These are phyloP conservation scores for Carollia perspicillata DNA, from an alignment of 2,113 vertebrate genomes.

Conservation along the genomic window DNA sequence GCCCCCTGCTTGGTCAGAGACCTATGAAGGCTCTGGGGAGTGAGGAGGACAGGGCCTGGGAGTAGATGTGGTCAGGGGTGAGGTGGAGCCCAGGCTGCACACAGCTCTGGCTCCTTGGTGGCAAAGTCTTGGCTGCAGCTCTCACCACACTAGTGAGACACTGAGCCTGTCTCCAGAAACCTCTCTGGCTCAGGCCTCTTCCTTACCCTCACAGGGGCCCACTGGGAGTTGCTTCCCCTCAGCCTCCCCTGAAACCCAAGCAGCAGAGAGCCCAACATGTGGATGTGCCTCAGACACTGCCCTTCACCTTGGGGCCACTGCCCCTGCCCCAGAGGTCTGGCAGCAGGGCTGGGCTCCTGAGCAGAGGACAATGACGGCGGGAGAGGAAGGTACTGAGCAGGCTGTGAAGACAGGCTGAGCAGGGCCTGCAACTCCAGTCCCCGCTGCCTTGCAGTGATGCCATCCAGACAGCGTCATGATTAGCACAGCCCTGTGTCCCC, in stretches of 20 bases:
- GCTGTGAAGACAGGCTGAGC: background rate
- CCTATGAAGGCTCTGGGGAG: background rate
- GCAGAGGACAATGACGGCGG: fast-evolving
- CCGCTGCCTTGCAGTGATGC: background rate
- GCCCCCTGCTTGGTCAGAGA: background rate
- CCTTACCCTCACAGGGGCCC: background rate
- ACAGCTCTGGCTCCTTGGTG: fast-evolving
- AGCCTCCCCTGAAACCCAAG: background rate
- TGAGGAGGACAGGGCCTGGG: background rate
- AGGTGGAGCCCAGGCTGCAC: background rate
- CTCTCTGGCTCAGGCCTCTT: background rate
- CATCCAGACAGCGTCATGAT: background rate
- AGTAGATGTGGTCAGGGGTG: background rate
- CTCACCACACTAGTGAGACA: background rate
- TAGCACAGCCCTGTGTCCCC: background rate
- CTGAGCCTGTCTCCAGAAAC: background rate
- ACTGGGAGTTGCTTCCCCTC: background rate
- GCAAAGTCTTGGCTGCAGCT: background rate
- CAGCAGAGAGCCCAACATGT: background rate
- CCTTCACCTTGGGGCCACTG: background rate
- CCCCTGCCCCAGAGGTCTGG: background rate
- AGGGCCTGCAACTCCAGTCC: background rate
- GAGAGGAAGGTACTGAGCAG: background rate
- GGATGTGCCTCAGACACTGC: background rate
- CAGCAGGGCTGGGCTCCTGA: background rate